A percentile compares a stretch with the other conserved stretches of the same genome.
These are phyloP conservation scores for Napeogenes sylphis DNA, from an alignment of 2,888 invertebrate genomes.

Conservation along the genomic window DNA sequence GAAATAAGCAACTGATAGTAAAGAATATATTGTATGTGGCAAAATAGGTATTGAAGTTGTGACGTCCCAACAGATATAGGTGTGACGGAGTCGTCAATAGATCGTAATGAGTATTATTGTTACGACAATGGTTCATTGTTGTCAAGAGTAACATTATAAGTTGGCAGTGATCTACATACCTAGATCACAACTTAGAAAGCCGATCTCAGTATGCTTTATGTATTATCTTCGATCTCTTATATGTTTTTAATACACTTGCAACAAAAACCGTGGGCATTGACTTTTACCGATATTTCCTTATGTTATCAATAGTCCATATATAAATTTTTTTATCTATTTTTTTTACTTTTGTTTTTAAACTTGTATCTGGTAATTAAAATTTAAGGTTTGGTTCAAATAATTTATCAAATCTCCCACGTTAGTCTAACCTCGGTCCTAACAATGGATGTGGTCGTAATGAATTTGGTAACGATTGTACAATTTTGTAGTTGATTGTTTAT, in stretches of 20 bases:
- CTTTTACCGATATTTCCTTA: not conserved
- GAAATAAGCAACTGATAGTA: not conserved
- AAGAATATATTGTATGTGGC: not conserved
- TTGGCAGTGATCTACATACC: constrained; percentile 62
- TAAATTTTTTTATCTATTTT: not conserved
- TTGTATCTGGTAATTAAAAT: too few species aligned
- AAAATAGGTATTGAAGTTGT: constrained; percentile 1
- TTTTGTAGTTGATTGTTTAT: constrained; percentile 49
- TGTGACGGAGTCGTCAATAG: constrained; percentile 30
- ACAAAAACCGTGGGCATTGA: too few species aligned
- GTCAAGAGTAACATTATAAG: constrained; percentile 48
- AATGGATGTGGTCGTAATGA: constrained; percentile 20
- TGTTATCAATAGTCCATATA: not conserved
- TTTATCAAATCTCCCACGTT: constrained; percentile 24
- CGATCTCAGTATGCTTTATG: not conserved
- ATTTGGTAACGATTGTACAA: constrained; percentile 32
- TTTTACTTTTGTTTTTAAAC: too few species aligned
- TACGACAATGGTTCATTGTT: constrained; percentile 43
- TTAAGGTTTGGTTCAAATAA: not conserved
- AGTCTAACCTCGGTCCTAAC: constrained; percentile 24
- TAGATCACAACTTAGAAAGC: constrained; percentile 48
- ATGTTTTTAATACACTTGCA: too few species aligned
- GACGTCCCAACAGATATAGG: constrained; percentile 11
- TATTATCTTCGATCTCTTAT: too few species aligned
- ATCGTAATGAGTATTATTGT: constrained; percentile 51